Evolutionary conservation across 2,888 invertebrate genomes (phyloP).

Genomic region (Tenthredo livida): DNA sequence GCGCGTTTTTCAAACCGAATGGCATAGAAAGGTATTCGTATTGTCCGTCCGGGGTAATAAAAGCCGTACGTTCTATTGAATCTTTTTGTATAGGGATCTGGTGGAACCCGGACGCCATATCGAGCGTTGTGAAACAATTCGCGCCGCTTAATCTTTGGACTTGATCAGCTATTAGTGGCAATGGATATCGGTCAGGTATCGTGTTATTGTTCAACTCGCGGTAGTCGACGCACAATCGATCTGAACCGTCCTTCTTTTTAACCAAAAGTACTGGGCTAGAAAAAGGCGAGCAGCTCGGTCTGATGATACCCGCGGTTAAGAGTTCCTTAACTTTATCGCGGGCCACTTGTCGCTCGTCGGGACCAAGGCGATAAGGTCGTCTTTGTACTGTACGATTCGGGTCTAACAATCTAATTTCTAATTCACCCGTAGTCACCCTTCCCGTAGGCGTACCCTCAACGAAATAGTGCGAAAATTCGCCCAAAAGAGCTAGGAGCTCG

Average conservation of each 20-base stretch:
- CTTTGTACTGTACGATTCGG: constrained; percentile 26
- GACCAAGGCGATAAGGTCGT: constrained; percentile 57
- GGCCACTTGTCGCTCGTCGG: constrained; percentile 53
- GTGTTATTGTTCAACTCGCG: constrained; percentile 64
- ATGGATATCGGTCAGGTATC: constrained; percentile 63
- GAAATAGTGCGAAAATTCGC: no score
- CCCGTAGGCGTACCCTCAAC: no score
- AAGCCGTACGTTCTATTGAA: constrained; percentile 62
- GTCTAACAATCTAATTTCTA: constrained; percentile 51
- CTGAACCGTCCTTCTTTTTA: constrained; percentile 56
- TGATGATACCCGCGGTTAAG: background rate
- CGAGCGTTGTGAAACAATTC: constrained; percentile 63
- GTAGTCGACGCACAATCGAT: constrained; percentile 61
- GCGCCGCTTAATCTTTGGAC: constrained; percentile 62
- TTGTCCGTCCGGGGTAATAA: constrained; percentile 57
- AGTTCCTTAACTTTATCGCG: constrained; percentile 44
- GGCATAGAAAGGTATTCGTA: background rate
- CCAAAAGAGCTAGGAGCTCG: no score
- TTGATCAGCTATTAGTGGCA: constrained; percentile 66
- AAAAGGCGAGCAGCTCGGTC: background rate
- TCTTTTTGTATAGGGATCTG: constrained; percentile 67
- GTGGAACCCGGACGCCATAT: constrained; percentile 66
- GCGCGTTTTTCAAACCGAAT: constrained; percentile 21
- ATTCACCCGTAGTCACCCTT: no score
- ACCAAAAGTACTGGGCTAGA: constrained; percentile 51